Percentiles rank a stretch among this genome's conserved stretches.
These are phyloP conservation scores for Lingula anatina DNA, from an alignment of 2,888 invertebrate genomes.

Conservation along the genomic window DNA sequence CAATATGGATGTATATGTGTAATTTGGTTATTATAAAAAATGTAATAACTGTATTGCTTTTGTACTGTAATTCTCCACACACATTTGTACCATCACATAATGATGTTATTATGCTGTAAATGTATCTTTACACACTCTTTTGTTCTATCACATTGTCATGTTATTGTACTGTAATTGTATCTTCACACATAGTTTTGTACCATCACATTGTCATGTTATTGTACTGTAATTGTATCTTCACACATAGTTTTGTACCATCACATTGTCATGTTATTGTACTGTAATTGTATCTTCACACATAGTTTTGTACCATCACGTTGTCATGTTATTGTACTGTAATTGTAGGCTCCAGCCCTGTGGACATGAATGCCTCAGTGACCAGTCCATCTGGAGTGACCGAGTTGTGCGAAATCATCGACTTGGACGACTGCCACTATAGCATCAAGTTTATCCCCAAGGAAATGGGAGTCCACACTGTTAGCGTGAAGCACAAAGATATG, in stretches of 20 bases:
- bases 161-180: too few species aligned
- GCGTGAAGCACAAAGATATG: constrained; percentile 93
- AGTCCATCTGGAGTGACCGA: constrained; percentile 91
- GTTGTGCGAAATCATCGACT: constrained; percentile 77
- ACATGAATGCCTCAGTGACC: constrained; percentile 86
- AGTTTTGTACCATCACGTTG: too few species aligned
- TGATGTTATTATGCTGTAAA: neutral
- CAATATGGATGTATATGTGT: too few species aligned
- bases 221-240: too few species aligned
- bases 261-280: too few species aligned
- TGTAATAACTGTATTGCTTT: neutral
- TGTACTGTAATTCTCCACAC: neutral
- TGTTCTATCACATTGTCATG: too few species aligned
- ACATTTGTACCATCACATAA: neutral
- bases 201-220: too few species aligned
- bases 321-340: too few species aligned
- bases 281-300: too few species aligned
- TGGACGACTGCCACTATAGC: constrained; percentile 64
- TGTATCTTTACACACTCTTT: neutral
- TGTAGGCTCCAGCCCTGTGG: constrained; percentile 86
- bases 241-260: too few species aligned
- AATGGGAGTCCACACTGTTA: constrained; percentile 93
- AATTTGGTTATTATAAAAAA: neutral
- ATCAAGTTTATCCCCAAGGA: constrained; percentile 65
- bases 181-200: too few species aligned